Evolutionary conservation across 2,888 invertebrate species (phyloP).

Genomic region (Orthosia gracilis): DNA sequence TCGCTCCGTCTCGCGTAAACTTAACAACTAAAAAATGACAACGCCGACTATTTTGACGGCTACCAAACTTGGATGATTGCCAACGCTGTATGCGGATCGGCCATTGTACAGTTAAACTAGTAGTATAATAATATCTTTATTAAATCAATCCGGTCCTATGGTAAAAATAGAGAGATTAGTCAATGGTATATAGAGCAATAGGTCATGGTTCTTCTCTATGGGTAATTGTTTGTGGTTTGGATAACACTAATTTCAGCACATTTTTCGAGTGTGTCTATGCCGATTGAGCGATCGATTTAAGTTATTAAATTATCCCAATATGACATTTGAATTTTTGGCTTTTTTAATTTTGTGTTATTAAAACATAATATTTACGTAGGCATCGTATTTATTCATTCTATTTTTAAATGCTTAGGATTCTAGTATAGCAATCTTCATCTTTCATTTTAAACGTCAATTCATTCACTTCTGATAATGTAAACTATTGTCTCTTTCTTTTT

Average conservation of each 20-base stretch:
- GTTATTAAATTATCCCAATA: background rate
- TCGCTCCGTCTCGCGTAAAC: slow-evolving; percentile 60
- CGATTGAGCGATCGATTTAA: background rate
- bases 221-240: slow-evolving; percentile 1
- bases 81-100: slow-evolving; percentile 48
- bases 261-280: background rate
- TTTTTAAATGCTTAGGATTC: background rate
- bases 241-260: background rate
- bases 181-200: slow-evolving; percentile 33
- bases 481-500: background rate
- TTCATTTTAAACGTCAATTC: background rate
- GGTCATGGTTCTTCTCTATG: slow-evolving; percentile 52
- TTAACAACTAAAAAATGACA: slow-evolving; percentile 57
- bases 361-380: too few species aligned
- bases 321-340: background rate
- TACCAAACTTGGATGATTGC: slow-evolving; percentile 54
- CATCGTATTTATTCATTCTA: background rate
- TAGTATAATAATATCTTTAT: slow-evolving; percentile 46
- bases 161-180: slow-evolving; percentile 45
- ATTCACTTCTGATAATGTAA: background rate
- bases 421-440: background rate
- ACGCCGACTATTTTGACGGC: slow-evolving; percentile 60
- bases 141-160: slow-evolving; percentile 39
- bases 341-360: too few species aligned
- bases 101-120: slow-evolving; percentile 37